These are phyloP conservation scores for Okamejei kenojei DNA, from an alignment of 2,797 vertebrate species.

Conservation along the genomic window DNA sequence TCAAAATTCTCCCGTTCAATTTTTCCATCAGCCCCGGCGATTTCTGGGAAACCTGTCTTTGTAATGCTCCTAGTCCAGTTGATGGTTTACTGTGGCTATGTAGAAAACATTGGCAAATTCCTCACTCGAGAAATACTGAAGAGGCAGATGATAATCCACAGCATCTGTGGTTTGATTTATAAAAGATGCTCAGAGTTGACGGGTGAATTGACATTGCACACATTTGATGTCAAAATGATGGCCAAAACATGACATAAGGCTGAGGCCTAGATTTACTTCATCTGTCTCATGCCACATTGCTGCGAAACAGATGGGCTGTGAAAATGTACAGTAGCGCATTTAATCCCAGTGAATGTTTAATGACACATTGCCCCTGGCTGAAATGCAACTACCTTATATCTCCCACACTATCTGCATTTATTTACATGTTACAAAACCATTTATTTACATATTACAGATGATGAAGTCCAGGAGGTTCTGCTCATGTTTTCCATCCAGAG, in stretches of 20 bases:
- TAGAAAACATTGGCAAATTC: conserved; percentile 14
- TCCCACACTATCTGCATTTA: background rate
- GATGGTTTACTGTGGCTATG: background rate
- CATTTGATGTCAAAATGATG: conserved; percentile 19
- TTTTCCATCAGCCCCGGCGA: background rate
- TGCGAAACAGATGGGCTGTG: conserved; percentile 29
- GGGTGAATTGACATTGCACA: background rate
- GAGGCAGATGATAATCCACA: conserved; percentile 15
- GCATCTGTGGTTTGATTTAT: conserved; percentile 30
- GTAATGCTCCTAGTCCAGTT: background rate
- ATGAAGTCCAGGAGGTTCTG: background rate
- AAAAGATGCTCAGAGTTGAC: background rate
- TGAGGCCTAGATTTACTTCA: conserved; percentile 11
- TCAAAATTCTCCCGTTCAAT: background rate
- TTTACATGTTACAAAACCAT: background rate
- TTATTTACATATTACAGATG: background rate
- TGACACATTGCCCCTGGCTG: background rate
- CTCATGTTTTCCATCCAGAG: background rate
- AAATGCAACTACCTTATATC: background rate
- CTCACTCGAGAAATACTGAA: conserved; percentile 3
- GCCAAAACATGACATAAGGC: conserved; percentile 19
- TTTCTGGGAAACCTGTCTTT: conserved; percentile 11
- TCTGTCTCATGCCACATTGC: background rate
- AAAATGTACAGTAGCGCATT: conserved; percentile 16
- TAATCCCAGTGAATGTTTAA: conserved; percentile 11